A percentile compares a stretch with the other conserved stretches of the same genome.
These are phyloP conservation scores for Odontesthes bonariensis DNA, from an alignment of 2,113 vertebrate species.

Conservation along the genomic window DNA sequence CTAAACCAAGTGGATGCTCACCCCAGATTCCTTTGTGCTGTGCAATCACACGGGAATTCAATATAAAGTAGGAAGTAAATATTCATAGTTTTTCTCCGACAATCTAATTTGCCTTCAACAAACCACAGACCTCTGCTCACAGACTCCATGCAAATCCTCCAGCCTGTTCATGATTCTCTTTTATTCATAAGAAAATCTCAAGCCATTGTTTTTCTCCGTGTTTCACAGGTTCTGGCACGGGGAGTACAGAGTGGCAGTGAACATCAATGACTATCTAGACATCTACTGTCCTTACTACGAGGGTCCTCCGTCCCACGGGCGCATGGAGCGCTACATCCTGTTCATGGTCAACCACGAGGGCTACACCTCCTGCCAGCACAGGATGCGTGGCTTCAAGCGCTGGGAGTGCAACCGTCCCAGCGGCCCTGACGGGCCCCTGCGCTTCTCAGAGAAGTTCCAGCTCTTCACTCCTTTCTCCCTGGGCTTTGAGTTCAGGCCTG, in stretches of 20 bases:
- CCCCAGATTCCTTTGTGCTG: conserved; percentile 10
- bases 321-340: conserved; percentile 93
- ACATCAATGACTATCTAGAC: conserved; percentile 98
- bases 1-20: conserved; percentile 17
- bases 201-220: background rate
- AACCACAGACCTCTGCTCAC: conserved; percentile 1
- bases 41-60: conserved; percentile 46
- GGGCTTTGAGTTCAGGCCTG: conserved; percentile 96
- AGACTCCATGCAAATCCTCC: conserved; percentile 4
- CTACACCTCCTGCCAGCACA: conserved; percentile 92
- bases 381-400: conserved; percentile 95
- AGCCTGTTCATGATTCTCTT: conserved; percentile 6
- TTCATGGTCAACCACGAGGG: conserved; percentile 97
- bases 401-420: conserved; percentile 97
- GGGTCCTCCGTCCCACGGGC: conserved; percentile 87
- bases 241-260: conserved; percentile 94
- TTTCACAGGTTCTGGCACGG: conserved; percentile 90
- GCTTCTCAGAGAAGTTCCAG: conserved; percentile 98
- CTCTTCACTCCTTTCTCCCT: conserved; percentile 98
- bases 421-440: conserved; percentile 91
- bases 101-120: conserved; percentile 20
- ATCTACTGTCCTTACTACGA: conserved; percentile 97
- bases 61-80: conserved; percentile 40
- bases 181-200: conserved; percentile 5
- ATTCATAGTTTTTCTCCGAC: conserved; percentile 36